Base-by-base conservation (phyloP, 2,888 invertebrate species). In the Heliconius hortense region DNA sequence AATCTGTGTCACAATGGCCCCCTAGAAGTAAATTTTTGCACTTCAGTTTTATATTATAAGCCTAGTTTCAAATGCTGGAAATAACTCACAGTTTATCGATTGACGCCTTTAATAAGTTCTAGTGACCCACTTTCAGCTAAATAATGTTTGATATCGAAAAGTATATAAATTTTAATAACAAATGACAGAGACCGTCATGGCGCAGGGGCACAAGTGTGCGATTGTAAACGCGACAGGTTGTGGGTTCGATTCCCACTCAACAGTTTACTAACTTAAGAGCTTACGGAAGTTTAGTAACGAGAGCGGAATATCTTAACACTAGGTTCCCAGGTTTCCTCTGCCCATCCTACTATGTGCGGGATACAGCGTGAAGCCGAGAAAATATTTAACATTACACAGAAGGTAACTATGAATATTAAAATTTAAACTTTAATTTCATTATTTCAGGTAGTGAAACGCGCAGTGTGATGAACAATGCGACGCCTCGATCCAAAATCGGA, bases 381-480 rank as follows among this genome's bases (percentile, higher is more conserved):
- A 21, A 21, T 8, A 21, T 15, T 39, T 5, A 15, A 43, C 4
- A 53, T 21, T 21, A 53, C 7, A 53, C 21, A 53, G 53, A 53
- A 53, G 18, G 5, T 53, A 21, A 21, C 7, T 7, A 53, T 18
- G 7, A 5, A 53, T 53, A 21, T 21, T 8, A 0, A 53, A 21
- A 53, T 21, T 53, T 21, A 21, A 21, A 21, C 21, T 7, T 8
- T 7, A 21, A 53, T 21, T 21, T 53, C 0, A 21, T 53, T 53
- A 39, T 63, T 56, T 18, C 91, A 91, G 98, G 99, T 26, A 96
- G 96, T 71, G 99, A 99, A 94, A 99, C 99, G 0, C 95, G 99
- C 81, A 98, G 98, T 82, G 98, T 99, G 18, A 99, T 99, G 99
- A 99, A 99, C 92, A 99, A 99, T 87, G 98, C 98, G 0, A 96